Evolutionary conservation across 1,140 invertebrate genomes (phyloP).

Genomic region (Drosophila sucinea): DNA sequence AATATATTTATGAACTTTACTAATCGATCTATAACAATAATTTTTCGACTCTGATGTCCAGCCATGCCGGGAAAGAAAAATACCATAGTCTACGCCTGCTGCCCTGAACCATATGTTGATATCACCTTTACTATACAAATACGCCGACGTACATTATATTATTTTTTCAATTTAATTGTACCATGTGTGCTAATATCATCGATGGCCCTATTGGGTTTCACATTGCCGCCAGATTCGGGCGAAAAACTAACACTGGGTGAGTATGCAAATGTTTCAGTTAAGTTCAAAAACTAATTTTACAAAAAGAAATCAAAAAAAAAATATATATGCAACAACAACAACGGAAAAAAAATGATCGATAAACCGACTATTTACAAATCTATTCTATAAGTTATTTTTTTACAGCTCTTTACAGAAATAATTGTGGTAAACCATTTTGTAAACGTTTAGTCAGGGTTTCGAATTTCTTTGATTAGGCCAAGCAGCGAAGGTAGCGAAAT

Average conservation of each 20-base stretch:
- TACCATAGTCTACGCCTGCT: constrained; percentile 91
- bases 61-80: constrained; percentile 94
- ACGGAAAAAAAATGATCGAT: constrained; percentile 1
- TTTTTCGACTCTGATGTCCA: constrained; percentile 79
- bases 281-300: neutral
- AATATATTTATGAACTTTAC: constrained; percentile 36
- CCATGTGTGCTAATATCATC: constrained; percentile 99
- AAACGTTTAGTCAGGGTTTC: constrained; percentile 36
- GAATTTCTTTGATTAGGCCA: constrained; percentile 48
- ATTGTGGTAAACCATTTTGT: constrained; percentile 16
- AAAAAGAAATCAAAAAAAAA: constrained; percentile 9
- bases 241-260: constrained; percentile 99
- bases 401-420: constrained; percentile 30
- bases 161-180: constrained; percentile 99
- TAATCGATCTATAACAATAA: constrained; percentile 58
- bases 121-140: constrained; percentile 99
- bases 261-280: constrained; percentile 57
- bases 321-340: constrained; percentile 4
- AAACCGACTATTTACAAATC: constrained; percentile 31
- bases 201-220: constrained; percentile 98
- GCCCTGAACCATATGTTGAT: constrained; percentile 97
- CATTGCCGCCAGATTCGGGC: constrained; percentile 98
- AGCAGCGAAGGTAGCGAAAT: constrained; percentile 81
- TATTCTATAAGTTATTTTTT: constrained; percentile 43
- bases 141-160: constrained; percentile 97